Evolutionary conservation across 2,888 invertebrate species (phyloP).

Genomic region (Papilio protenor): DNA sequence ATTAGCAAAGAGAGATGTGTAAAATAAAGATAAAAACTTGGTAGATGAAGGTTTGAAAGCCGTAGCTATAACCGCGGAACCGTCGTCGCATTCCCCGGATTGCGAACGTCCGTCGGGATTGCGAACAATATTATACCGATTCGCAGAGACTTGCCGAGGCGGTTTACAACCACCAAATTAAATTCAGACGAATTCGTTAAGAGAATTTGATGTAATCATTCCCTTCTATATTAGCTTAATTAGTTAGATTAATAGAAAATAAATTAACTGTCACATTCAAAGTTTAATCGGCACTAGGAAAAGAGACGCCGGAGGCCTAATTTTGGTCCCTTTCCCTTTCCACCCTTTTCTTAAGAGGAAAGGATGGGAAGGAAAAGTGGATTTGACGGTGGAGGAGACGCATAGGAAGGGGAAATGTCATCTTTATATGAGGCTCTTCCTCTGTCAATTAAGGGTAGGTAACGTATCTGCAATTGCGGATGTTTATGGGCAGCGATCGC

Average conservation of each 20-base stretch:
- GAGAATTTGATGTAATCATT: constrained; percentile 17
- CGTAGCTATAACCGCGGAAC: constrained; percentile 1
- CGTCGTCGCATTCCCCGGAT: not conserved
- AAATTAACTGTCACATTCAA: not conserved
- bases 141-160: constrained; percentile 5
- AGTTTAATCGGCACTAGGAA: not conserved
- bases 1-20: not conserved
- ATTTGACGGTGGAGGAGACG: no score
- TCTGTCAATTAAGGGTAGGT: no score
- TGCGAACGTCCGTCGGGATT: constrained; percentile 22
- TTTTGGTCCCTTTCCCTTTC: no score
- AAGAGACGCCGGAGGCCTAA: no score
- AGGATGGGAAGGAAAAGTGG: no score
- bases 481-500: no score
- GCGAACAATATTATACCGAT: constrained; percentile 30
- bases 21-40: not conserved
- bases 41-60: not conserved
- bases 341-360: no score
- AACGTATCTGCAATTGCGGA: no score
- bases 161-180: constrained; percentile 25
- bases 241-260: not conserved
- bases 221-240: constrained; percentile 48
- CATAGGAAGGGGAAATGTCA: no score
- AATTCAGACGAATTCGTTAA: constrained; percentile 23
- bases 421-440: no score